These are phyloP conservation scores for Melanogrammus aeglefinus DNA, from an alignment of 2,797 vertebrate genomes.

Conservation along the genomic window DNA sequence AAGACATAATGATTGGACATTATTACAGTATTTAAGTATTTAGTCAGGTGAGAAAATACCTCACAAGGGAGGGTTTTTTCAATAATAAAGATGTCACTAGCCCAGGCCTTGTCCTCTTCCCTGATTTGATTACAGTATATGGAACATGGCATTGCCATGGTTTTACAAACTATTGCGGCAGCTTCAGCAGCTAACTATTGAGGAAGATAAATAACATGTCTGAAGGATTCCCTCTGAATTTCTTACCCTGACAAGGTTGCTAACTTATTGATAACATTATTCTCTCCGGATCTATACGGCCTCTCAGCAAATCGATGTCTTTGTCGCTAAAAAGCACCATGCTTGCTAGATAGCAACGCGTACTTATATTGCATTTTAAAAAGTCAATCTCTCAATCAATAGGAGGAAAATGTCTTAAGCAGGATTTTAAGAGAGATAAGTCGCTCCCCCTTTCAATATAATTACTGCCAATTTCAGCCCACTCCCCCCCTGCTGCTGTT, in stretches of 20 bases:
- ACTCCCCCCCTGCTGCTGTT: slow-evolving; percentile 25
- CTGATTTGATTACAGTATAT: slow-evolving; percentile 13
- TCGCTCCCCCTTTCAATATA: slow-evolving; percentile 50
- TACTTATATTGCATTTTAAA: slow-evolving; percentile 61
- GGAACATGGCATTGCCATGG: slow-evolving; percentile 22
- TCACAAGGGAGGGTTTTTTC: slow-evolving; percentile 14
- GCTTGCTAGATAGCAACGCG: slow-evolving; percentile 47
- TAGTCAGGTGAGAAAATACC: background rate
- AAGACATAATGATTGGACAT: no score
- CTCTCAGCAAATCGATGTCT: slow-evolving; percentile 60
- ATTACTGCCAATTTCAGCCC: slow-evolving; percentile 47
- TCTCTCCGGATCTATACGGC: slow-evolving; percentile 42
- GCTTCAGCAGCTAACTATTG: slow-evolving; percentile 16
- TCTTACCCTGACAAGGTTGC: slow-evolving; percentile 47
- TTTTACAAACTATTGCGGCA: slow-evolving; percentile 33
- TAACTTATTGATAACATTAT: slow-evolving; percentile 44
- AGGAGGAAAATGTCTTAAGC: slow-evolving; percentile 58
- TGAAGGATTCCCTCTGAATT: slow-evolving; percentile 51
- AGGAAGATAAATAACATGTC: slow-evolving; percentile 29
- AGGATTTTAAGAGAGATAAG: slow-evolving; percentile 69
- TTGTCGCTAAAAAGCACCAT: slow-evolving; percentile 62
- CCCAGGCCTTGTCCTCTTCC: slow-evolving; percentile 16
- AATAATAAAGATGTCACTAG: slow-evolving; percentile 8
- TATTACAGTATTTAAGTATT: background rate
- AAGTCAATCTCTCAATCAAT: slow-evolving; percentile 67